Evolutionary conservation across 2,113 vertebrate species (phyloP).

Genomic region (Campylorhamphus procurvoides): DNA sequence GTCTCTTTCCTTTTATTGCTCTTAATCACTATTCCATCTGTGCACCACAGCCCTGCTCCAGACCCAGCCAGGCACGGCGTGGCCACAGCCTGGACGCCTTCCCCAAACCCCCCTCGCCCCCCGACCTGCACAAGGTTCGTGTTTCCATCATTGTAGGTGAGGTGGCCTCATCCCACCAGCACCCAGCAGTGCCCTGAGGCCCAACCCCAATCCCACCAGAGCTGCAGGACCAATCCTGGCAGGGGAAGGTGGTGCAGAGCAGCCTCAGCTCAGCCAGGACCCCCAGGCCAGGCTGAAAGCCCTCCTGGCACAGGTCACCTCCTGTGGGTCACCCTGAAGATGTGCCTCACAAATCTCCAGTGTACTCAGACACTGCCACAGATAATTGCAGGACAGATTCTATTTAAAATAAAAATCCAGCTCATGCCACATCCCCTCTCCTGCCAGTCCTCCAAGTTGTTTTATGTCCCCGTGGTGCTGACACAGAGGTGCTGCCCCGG

Average conservation of each 20-base stretch:
- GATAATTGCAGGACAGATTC: neutral
- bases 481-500: neutral
- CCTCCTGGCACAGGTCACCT: neutral
- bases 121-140: neutral
- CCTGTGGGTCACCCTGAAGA: neutral
- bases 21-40: conserved; percentile 73
- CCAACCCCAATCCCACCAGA: fast-evolving
- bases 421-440: neutral
- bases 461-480: fast-evolving
- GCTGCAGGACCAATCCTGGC: fast-evolving
- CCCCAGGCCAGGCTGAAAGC: neutral
- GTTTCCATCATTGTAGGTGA: neutral
- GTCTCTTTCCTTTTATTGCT: conserved; percentile 67
- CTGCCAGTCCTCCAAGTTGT: neutral
- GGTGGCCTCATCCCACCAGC: neutral
- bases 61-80: neutral
- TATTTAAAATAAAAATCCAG: neutral
- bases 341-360: fast-evolving
- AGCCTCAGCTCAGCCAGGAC: neutral
- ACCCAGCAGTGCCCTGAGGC: neutral
- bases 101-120: neutral
- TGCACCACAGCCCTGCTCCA: conserved; percentile 1
- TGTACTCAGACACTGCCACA: fast-evolving
- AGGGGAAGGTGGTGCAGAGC: neutral
- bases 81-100: fast-evolving